These are phyloP conservation scores for Erannis defoliaria DNA, from an alignment of 2,888 invertebrate species.

Conservation along the genomic window DNA sequence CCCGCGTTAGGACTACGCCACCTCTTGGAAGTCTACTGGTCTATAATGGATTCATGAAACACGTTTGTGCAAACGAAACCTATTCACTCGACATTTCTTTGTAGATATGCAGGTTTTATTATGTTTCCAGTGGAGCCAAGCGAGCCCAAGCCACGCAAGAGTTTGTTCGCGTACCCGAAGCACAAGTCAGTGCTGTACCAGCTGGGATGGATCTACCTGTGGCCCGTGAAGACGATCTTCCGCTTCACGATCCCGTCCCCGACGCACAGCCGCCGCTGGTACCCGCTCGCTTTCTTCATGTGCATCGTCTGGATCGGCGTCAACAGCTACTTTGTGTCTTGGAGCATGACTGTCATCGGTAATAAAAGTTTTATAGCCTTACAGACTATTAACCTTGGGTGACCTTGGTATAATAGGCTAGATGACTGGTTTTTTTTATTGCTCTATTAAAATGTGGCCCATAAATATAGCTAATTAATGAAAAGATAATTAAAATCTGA, in stretches of 20 bases:
- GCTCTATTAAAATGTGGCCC: too few relatives aligned
- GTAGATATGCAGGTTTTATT: not conserved
- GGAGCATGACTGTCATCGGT: conserved; percentile 97
- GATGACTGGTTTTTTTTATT: too few relatives aligned
- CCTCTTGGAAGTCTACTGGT: too few relatives aligned
- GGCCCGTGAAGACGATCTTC: conserved; percentile 90
- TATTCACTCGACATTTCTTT: too few relatives aligned
- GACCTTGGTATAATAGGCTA: too few relatives aligned
- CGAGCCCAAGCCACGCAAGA: conserved; percentile 57
- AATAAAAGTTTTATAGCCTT: not conserved
- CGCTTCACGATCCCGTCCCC: conserved; percentile 91
- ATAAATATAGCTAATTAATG: too few relatives aligned
- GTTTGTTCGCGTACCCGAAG: conserved; percentile 78
- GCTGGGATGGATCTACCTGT: conserved; percentile 89
- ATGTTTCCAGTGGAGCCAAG: conserved; percentile 45
- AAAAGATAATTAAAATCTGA: too few relatives aligned
- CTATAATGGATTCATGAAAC: too few relatives aligned
- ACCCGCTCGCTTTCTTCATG: conserved; percentile 93
- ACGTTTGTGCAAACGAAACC: too few relatives aligned
- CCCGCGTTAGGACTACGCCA: too few relatives aligned
- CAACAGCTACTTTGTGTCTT: conserved; percentile 95
- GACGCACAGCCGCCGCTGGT: conserved; percentile 85
- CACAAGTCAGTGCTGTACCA: conserved; percentile 64
- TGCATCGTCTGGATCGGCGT: conserved; percentile 95
- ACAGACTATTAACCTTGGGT: not conserved